Conservation (phyloP, 2,888 invertebrate species). For the Pterobdella sp. region DNA sequence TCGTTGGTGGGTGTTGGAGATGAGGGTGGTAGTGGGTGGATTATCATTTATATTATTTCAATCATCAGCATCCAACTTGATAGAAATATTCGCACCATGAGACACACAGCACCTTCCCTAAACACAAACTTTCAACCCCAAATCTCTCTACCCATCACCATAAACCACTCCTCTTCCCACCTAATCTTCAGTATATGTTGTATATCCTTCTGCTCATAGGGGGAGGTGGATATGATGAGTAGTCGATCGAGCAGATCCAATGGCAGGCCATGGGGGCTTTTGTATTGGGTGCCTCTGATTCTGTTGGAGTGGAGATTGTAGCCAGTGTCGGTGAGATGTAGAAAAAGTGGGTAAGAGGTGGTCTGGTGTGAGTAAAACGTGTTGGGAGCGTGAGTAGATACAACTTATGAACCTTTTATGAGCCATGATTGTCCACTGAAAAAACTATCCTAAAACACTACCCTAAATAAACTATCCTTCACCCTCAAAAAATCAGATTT, state of each 20-base stretch:
- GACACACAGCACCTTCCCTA: background rate
- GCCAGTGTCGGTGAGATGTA: too few species aligned
- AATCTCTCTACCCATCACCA: too few species aligned
- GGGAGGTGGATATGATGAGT: conserved; percentile 83
- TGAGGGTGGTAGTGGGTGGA: background rate
- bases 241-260: conserved; percentile 88
- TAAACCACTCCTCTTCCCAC: too few species aligned
- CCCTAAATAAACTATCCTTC: too few species aligned
- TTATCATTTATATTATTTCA: background rate
- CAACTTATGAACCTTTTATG: too few species aligned
- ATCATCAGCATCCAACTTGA: background rate
- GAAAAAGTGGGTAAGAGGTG: background rate
- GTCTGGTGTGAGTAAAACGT: too few species aligned
- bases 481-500: too few species aligned
- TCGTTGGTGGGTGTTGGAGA: background rate
- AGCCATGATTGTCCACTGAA: background rate
- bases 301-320: conserved; percentile 50
- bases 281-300: conserved; percentile 86
- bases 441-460: too few species aligned
- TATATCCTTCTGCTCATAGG: conserved; percentile 79
- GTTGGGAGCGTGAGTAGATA: too few species aligned
- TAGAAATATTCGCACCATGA: background rate
- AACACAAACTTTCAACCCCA: background rate
- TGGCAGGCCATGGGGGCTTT: conserved; percentile 92
- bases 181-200: conserved; percentile 81